These are phyloP conservation scores for Lutjanus argentimaculatus DNA, from an alignment of 2,797 vertebrate genomes.

Conservation along the genomic window DNA sequence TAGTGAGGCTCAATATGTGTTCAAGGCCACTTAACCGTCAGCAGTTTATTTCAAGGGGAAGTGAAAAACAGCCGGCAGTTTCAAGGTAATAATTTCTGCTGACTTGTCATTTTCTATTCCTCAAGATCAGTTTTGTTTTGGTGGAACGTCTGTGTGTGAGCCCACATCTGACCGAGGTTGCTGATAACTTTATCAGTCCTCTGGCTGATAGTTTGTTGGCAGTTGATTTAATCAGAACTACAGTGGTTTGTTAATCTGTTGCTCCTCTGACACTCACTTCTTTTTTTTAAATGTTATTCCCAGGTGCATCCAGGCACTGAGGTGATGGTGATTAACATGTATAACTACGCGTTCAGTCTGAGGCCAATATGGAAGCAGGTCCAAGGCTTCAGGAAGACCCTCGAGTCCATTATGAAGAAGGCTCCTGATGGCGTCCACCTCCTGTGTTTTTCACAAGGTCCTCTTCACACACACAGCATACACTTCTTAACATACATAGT, in stretches of 20 bases:
- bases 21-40: too few species aligned
- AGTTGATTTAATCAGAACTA: conserved; percentile 26
- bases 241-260: background rate
- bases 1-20: background rate
- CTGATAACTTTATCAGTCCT: background rate
- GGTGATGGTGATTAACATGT: conserved; percentile 86
- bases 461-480: too few species aligned
- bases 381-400: conserved; percentile 78
- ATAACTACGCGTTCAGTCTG: conserved; percentile 84
- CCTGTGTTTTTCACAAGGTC: conserved; percentile 93
- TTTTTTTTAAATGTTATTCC: background rate
- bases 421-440: conserved; percentile 88
- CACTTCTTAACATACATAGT: background rate
- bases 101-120: conserved; percentile 20
- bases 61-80: conserved; percentile 8
- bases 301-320: conserved; percentile 91
- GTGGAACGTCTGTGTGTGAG: background rate
- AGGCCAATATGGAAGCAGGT: conserved; percentile 90
- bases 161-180: background rate
- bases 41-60: conserved; percentile 25
- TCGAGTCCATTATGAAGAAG: conserved; percentile 84
- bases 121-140: background rate
- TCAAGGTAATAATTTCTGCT: conserved; percentile 1
- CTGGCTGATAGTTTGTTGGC: background rate
- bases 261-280: background rate